A percentile compares a stretch with the other conserved stretches of the same genome.
phyloP scores from a whole-genome alignment of 1,140 invertebrate genomes.

The Cephus cinctus region DNA sequence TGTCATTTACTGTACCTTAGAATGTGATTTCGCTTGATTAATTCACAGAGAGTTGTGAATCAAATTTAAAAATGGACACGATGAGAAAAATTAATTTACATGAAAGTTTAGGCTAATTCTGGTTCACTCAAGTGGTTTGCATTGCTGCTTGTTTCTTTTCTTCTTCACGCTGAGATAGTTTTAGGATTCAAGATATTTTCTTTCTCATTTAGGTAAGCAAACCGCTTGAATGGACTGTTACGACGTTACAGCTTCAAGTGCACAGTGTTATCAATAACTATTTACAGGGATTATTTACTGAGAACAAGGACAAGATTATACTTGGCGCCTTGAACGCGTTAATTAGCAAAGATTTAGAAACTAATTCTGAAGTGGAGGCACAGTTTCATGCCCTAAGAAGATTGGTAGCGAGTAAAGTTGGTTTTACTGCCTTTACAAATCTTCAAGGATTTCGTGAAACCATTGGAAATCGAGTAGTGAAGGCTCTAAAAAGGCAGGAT shows the following conservation, averaged over 20 bases:
- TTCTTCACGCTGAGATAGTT: not conserved
- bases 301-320: constrained; percentile 98
- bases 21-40: too few relatives aligned
- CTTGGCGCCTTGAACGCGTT: constrained; percentile 75
- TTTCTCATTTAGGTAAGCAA: constrained; percentile 43
- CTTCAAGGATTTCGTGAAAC: constrained; percentile 91
- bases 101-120: too few relatives aligned
- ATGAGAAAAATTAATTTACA: too few relatives aligned
- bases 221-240: constrained; percentile 52
- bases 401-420: constrained; percentile 94
- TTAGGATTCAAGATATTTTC: constrained; percentile 24
- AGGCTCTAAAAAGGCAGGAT: constrained; percentile 85
- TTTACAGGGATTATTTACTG: constrained; percentile 87
- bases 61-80: too few relatives aligned
- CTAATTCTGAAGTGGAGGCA: constrained; percentile 76
- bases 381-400: constrained; percentile 93
- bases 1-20: too few relatives aligned
- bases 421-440: constrained; percentile 93
- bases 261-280: constrained; percentile 49
- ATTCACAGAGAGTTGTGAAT: too few relatives aligned
- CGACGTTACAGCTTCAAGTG: constrained; percentile 42
- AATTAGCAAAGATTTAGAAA: constrained; percentile 70
- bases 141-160: too few relatives aligned
- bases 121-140: too few relatives aligned
- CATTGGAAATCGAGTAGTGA: constrained; percentile 88